These are phyloP conservation scores for Recurvirostra avosetta DNA, from an alignment of 2,113 vertebrate species.

Conservation along the genomic window DNA sequence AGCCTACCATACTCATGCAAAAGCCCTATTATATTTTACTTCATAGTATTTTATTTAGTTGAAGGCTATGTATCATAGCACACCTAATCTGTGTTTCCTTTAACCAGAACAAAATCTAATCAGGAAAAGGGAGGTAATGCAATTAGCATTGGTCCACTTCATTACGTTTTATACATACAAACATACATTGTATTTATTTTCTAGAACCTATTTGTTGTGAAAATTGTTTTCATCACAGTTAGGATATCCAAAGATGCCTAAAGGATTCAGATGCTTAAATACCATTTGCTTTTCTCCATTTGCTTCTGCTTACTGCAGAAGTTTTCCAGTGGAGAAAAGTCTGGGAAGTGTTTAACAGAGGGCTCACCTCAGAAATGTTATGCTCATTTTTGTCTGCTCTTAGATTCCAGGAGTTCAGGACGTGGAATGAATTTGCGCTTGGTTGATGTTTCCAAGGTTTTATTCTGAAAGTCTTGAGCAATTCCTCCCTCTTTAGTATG, in stretches of 20 bases:
- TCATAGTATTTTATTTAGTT: neutral
- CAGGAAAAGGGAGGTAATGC: neutral
- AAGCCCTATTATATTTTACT: neutral
- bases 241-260: neutral
- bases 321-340: neutral
- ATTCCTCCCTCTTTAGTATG: neutral
- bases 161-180: neutral
- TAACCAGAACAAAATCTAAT: neutral
- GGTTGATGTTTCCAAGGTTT: neutral
- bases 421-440: conserved; percentile 1
- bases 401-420: neutral
- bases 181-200: neutral
- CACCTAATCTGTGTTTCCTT: neutral
- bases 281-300: neutral
- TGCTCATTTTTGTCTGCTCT: neutral
- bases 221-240: conserved; percentile 6
- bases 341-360: conserved; percentile 21
- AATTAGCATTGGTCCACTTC: neutral
- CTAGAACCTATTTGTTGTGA: neutral
- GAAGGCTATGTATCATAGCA: neutral
- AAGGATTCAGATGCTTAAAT: neutral
- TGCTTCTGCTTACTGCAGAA: conserved; percentile 7
- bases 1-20: neutral
- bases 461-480: neutral
- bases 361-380: conserved; percentile 18